Evolutionary conservation across 1,140 invertebrate genomes (phyloP).

Genomic region (Lysiphlebus fabarum): DNA sequence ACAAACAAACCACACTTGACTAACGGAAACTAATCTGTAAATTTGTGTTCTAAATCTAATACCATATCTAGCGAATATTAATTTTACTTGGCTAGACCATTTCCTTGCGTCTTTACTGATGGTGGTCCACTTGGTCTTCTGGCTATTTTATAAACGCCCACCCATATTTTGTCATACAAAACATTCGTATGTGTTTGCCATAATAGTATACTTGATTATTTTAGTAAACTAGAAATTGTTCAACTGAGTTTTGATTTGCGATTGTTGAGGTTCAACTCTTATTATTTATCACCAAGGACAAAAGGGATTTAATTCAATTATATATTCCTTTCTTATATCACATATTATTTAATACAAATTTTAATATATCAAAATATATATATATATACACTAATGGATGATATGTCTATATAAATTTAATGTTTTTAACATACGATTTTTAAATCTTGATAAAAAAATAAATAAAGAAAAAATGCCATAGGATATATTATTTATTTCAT

Average conservation of each 20-base stretch:
- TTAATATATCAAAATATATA: no score
- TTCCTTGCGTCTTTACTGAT: slow-evolving; percentile 3
- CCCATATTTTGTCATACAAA: background rate
- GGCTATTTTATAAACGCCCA: slow-evolving; percentile 2
- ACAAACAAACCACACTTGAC: slow-evolving; percentile 2
- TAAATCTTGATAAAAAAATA: no score
- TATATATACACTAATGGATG: no score
- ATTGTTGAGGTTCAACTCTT: slow-evolving; percentile 2
- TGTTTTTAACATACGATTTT: no score
- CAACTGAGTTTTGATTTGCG: slow-evolving; percentile 4
- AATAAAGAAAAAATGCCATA: no score
- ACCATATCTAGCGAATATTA: slow-evolving; percentile 28
- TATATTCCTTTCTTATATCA: no score
- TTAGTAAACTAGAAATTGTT: no score
- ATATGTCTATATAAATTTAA: no score
- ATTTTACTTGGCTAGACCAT: slow-evolving; percentile 17
- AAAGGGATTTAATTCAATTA: slow-evolving; percentile 3
- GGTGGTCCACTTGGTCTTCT: background rate
- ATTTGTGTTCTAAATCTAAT: slow-evolving; percentile 31
- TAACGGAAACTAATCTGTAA: slow-evolving; percentile 29
- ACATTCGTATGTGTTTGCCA: background rate
- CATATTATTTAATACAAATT: no score
- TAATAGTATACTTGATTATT: no score
- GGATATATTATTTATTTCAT: no score
- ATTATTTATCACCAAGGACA: slow-evolving; percentile 5